Conservation (phyloP, 2,888 invertebrate species). For the Timandra comae region DNA sequence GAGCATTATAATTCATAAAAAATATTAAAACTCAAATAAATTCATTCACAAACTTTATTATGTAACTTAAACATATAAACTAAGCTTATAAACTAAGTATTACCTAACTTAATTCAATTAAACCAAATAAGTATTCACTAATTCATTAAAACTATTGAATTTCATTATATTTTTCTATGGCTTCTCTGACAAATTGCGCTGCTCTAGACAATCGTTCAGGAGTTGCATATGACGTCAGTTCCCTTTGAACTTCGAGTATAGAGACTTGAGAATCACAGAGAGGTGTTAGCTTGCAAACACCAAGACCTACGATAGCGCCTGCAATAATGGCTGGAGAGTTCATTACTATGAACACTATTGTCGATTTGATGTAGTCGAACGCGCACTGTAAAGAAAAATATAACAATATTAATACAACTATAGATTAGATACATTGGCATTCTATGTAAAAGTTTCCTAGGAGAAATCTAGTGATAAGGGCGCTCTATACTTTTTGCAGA, state of each 20-base stretch:
- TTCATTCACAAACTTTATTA: no score
- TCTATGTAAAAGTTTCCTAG: no score
- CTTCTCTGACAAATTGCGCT: constrained; percentile 66
- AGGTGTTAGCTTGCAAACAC: constrained; percentile 74
- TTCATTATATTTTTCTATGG: constrained; percentile 64
- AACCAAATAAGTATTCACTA: no score
- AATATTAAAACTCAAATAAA: no score
- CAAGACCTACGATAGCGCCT: constrained; percentile 53
- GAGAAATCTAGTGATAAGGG: no score
- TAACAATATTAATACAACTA: no score
- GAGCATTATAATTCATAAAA: no score
- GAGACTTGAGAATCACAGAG: constrained; percentile 38
- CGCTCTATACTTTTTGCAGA: no score
- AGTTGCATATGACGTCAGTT: constrained; percentile 64
- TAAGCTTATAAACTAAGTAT: no score
- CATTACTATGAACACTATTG: constrained; percentile 20
- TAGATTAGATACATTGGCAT: no score
- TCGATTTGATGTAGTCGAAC: constrained; percentile 16
- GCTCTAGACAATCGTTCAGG: constrained; percentile 70
- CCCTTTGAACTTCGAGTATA: constrained; percentile 24
- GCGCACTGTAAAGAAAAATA: constrained; percentile 11
- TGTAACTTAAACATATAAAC: no score
- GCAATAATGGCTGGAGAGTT: constrained; percentile 27
- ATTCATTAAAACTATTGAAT: constrained; percentile 13
- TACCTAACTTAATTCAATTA: no score